phyloP scores from a whole-genome alignment of 2,797 vertebrate genomes.

The Enteromius thamalakanensis region DNA sequence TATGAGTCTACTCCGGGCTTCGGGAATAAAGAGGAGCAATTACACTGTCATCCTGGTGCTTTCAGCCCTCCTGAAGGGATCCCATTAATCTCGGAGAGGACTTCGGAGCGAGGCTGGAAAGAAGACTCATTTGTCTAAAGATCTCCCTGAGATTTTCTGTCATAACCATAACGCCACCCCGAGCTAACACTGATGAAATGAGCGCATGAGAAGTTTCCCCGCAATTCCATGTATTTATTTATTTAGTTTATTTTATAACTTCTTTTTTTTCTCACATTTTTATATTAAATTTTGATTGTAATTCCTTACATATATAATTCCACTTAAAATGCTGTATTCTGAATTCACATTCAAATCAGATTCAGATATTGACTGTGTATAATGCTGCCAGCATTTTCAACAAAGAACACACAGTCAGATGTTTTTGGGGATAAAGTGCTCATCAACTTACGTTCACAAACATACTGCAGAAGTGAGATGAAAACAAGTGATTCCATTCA shows the following conservation, averaged over 20 bases:
- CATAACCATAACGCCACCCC: neutral
- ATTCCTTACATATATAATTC: neutral
- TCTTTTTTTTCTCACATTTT: neutral
- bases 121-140: constrained; percentile 40
- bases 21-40: constrained; percentile 23
- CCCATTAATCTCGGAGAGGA: constrained; percentile 39
- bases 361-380: neutral
- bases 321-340: neutral
- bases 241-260: too few species aligned
- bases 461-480: neutral
- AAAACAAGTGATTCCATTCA: neutral
- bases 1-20: constrained; percentile 32
- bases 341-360: neutral
- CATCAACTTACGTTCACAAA: neutral
- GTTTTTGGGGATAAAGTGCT: neutral
- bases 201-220: neutral
- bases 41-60: constrained; percentile 23
- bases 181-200: constrained; percentile 29
- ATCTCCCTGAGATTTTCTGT: constrained; percentile 35
- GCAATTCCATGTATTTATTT: neutral
- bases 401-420: neutral
- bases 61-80: constrained; percentile 41
- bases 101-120: constrained; percentile 14
- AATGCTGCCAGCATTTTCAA: neutral
- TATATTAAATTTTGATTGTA: neutral